phyloP scores from a whole-genome alignment of 2,113 vertebrate genomes.

The Guaruba guarouba region DNA sequence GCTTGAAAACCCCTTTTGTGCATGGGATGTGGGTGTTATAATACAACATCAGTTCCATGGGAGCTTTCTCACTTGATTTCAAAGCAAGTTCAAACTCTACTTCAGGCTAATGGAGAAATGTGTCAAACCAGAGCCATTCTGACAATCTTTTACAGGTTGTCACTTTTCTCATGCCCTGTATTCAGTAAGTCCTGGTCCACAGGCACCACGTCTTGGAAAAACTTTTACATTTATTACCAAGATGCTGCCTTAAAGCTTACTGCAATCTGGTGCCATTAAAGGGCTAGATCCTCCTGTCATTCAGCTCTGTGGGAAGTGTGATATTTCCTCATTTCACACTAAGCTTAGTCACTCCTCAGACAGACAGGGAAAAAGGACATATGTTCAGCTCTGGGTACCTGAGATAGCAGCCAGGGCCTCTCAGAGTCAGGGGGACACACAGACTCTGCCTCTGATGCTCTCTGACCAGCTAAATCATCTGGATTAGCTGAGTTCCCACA shows the following conservation, averaged over 20 bases:
- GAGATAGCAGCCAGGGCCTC: not conserved
- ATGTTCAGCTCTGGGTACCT: not conserved
- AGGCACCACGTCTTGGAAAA: not conserved
- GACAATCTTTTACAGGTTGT: not conserved
- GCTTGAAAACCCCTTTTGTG: not conserved
- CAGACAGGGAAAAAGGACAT: conserved; percentile 14
- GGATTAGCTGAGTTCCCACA: not conserved
- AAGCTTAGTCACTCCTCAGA: conserved; percentile 28
- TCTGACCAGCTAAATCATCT: not conserved
- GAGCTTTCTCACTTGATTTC: not conserved
- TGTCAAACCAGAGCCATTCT: not conserved
- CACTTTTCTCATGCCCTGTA: not conserved
- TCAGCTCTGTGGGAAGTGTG: conserved; percentile 28
- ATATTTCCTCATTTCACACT: not conserved
- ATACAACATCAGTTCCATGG: accelerated
- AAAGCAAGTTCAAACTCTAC: not conserved
- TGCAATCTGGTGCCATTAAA: conserved; percentile 10
- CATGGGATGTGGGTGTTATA: not conserved
- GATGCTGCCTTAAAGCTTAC: not conserved
- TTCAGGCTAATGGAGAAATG: not conserved
- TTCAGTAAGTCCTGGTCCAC: not conserved
- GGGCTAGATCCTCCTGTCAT: conserved; percentile 6
- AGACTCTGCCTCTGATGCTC: not conserved
- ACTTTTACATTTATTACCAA: not conserved
- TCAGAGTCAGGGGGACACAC: not conserved